phyloP scores from a whole-genome alignment of 2,888 invertebrate species.

The Tyria jacobaeae region DNA sequence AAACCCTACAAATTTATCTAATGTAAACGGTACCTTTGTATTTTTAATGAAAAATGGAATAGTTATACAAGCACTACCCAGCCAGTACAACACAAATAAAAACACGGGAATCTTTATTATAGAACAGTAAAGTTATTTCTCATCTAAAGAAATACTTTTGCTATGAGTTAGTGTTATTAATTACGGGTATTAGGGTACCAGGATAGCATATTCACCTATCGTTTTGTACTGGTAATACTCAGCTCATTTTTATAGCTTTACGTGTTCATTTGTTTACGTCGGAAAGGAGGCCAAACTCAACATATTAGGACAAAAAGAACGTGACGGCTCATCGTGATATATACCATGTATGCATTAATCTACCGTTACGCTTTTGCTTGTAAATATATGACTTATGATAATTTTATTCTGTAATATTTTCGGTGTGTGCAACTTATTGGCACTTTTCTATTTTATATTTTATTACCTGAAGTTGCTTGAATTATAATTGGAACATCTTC shows the following conservation, averaged over 20 bases:
- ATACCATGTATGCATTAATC: conserved; percentile 13
- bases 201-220: conserved; percentile 11
- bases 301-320: conserved; percentile 16
- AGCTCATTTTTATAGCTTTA: conserved; percentile 16
- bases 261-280: conserved; percentile 27
- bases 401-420: conserved; percentile 21
- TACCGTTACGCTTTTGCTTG: conserved; percentile 14
- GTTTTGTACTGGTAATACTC: conserved; percentile 6
- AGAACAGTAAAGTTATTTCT: background rate
- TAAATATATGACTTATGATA: conserved; percentile 23
- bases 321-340: conserved; percentile 18
- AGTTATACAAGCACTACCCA: background rate
- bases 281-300: conserved; percentile 19
- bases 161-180: conserved; percentile 15
- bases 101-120: background rate
- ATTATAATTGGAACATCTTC: no score
- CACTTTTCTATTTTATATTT: background rate
- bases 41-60: background rate
- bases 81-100: background rate
- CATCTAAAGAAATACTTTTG: conserved; percentile 2
- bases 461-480: no score
- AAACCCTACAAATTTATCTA: background rate
- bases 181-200: conserved; percentile 2
- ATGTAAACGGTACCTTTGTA: background rate
- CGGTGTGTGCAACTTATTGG: conserved; percentile 2